These are phyloP conservation scores for Hypselothyrea guttata DNA, from an alignment of 2,888 invertebrate genomes.

Conservation along the genomic window DNA sequence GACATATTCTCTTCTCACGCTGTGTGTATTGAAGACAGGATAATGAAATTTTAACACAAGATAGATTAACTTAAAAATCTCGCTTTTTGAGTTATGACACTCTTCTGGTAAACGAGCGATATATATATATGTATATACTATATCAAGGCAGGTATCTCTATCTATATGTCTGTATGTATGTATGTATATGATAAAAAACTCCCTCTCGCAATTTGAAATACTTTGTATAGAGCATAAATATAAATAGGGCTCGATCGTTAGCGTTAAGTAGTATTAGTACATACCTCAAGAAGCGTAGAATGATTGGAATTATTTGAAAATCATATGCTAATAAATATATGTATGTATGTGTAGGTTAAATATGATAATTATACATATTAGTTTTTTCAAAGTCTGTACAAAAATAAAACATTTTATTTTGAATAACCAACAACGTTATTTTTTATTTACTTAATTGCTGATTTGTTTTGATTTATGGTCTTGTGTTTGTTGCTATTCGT, in stretches of 20 bases:
- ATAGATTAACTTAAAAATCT: too few species aligned
- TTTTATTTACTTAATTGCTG: conserved; percentile 17
- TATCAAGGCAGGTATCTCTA: too few species aligned
- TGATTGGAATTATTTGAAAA: not conserved
- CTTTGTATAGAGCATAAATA: not conserved
- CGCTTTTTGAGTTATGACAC: too few species aligned
- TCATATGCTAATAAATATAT: not conserved
- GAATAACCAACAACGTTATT: conserved; percentile 26
- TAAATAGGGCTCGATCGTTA: not conserved
- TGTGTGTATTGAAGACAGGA: too few species aligned
- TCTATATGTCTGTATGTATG: not conserved
- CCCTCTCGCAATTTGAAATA: not conserved
- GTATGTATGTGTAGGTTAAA: not conserved
- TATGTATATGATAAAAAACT: not conserved
- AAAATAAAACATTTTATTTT: conserved; percentile 55
- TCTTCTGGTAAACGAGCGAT: too few species aligned
- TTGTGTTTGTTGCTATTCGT: too few species aligned
- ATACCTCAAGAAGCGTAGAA: not conserved
- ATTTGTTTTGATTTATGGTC: conserved; percentile 1
- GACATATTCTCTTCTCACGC: too few species aligned
- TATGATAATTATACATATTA: conserved; percentile 11
- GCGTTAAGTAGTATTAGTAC: too few species aligned
- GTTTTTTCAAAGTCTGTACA: conserved; percentile 38
- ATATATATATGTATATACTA: too few species aligned
- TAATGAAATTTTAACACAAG: too few species aligned